Base-by-base conservation (phyloP, 2,113 vertebrate species). In the Nestor notabilis region DNA sequence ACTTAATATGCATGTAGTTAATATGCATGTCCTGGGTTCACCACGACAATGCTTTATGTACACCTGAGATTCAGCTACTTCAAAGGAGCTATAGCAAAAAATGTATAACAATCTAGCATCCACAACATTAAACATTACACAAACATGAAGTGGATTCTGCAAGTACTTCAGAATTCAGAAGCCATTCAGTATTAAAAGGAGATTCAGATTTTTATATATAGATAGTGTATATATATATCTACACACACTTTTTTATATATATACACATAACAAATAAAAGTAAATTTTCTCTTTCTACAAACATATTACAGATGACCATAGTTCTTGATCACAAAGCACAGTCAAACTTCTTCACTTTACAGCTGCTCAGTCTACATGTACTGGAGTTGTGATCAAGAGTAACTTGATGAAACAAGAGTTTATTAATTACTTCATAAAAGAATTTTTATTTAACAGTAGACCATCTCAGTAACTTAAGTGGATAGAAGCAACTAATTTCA, bases 371-470 rank as follows among this genome's bases (percentile, higher is more conserved):
- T 35, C 46, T 60, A 47, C 13, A 25, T 1, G 29, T 28, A 64
- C 70, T 56, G 44, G 39, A 87, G 47, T 75, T 52, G 64, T 2
- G 24, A 84, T 31, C 10, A 49, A 76, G 44, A 96, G 63, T 31
- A 91, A 90, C 21, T 58, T 10, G 4, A 64, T 29, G 50, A 90
- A 93, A 68, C 61, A 68, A 27, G 41, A 87, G 6, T 80, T 91
- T 52, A 75, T 50, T 6, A 53, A 74, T 66, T 83, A 90, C 5
- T 75, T 94, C 78, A 19, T 19, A 93, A 84, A 9, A 81, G 5
- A 68, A 52, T 24, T 61, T 95, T 96, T 97, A 96, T 96, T 97
- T 87, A 83, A 94, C 43, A 82, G 58, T 14, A 37, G 47, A 55
- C 15, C 47, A 21, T 53, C 35, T 80, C 79, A 69, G 80, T 58